Percentiles rank a stretch among this genome's conserved stretches.
Evolutionary conservation across 2,797 vertebrate species (phyloP).

Genomic region (Austrolebias charrua): DNA sequence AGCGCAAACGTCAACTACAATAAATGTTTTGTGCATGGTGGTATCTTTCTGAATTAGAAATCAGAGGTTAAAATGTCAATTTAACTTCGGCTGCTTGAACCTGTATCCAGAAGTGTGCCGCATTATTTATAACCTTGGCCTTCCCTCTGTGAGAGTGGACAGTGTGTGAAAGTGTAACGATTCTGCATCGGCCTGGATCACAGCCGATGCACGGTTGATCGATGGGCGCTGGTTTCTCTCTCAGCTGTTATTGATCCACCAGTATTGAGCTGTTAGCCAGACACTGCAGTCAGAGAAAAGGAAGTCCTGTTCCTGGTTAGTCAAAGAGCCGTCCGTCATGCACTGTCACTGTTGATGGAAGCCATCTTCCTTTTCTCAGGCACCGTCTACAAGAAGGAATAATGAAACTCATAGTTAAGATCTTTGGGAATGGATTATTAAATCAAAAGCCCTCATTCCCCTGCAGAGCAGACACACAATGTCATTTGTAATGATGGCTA

Average conservation of each 20-base stretch:
- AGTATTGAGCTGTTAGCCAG: slow-evolving; percentile 48
- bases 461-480: slow-evolving; percentile 32
- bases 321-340: slow-evolving; percentile 42
- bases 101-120: slow-evolving; percentile 19
- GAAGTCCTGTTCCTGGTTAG: slow-evolving; percentile 42
- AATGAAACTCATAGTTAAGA: slow-evolving; percentile 46
- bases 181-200: slow-evolving; percentile 45
- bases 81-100: slow-evolving; percentile 32
- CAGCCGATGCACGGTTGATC: slow-evolving; percentile 64
- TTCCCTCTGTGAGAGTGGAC: slow-evolving; percentile 66
- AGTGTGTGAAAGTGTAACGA: slow-evolving; percentile 67
- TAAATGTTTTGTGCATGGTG: too few relatives aligned
- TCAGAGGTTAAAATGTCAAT: neutral
- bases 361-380: slow-evolving; percentile 30
- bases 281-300: slow-evolving; percentile 28
- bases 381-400: slow-evolving; percentile 22
- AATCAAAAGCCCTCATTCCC: slow-evolving; percentile 39
- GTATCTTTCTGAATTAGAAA: neutral
- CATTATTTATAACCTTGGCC: slow-evolving; percentile 62
- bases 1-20: too few relatives aligned
- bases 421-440: slow-evolving; percentile 47
- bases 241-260: slow-evolving; percentile 62
- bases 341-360: slow-evolving; percentile 54
- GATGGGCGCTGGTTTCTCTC: slow-evolving; percentile 56
- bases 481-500: slow-evolving; percentile 52